Evolutionary conservation across 2,797 vertebrate genomes (phyloP).

Genomic region (Carapus acus): DNA sequence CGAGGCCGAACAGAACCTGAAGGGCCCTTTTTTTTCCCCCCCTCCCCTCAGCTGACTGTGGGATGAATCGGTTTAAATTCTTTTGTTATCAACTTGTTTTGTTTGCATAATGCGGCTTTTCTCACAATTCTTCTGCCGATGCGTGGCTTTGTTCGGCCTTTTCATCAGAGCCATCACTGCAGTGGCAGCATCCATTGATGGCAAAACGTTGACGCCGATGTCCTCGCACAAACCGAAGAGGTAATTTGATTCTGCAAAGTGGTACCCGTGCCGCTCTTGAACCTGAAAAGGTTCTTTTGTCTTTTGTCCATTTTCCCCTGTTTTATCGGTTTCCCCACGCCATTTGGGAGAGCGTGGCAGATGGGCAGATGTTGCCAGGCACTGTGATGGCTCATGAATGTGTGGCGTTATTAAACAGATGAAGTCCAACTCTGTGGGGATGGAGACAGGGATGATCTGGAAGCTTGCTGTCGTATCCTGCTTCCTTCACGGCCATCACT

Average conservation of each 20-base stretch:
- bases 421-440: constrained; percentile 39
- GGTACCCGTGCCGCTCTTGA: too few relatives aligned
- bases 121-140: constrained; percentile 31
- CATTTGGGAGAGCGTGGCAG: constrained; percentile 36
- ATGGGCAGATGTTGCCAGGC: constrained; percentile 52
- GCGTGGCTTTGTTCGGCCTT: constrained; percentile 37
- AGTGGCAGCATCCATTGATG: constrained; percentile 17
- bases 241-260: too few relatives aligned
- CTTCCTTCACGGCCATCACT: constrained; percentile 10
- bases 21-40: constrained; percentile 32
- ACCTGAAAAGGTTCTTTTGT: too few relatives aligned
- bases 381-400: constrained; percentile 43
- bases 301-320: constrained; percentile 14
- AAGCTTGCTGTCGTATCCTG: constrained; percentile 26
- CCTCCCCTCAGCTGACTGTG: constrained; percentile 26
- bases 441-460: constrained; percentile 19
- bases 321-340: constrained; percentile 16
- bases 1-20: constrained; percentile 42
- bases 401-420: constrained; percentile 46
- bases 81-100: constrained; percentile 53
- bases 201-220: too few relatives aligned
- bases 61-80: constrained; percentile 37
- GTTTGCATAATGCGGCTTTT: constrained; percentile 38
- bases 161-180: constrained; percentile 19
- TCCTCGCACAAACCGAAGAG: too few relatives aligned